Evolutionary conservation across 2,113 vertebrate genomes (phyloP).

Genomic region (Falco punctatus): DNA sequence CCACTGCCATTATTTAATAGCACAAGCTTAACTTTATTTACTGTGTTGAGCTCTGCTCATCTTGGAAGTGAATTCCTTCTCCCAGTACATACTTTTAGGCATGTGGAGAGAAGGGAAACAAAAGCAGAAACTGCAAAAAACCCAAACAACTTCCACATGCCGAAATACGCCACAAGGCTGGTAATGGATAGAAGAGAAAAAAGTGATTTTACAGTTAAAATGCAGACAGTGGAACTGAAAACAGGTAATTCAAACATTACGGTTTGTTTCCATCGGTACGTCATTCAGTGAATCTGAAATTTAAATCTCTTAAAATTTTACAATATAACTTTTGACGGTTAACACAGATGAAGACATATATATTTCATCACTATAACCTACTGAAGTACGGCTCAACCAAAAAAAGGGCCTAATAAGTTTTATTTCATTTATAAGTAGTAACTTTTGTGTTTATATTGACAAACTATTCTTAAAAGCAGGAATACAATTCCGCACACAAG

Average conservation of each 20-base stretch:
- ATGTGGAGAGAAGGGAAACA: neutral
- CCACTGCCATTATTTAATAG: neutral
- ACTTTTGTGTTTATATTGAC: neutral
- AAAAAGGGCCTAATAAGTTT: neutral
- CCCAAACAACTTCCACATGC: neutral
- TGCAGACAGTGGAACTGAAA: neutral
- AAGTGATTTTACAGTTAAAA: neutral
- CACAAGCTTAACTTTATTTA: neutral
- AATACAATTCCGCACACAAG: neutral
- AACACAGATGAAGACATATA: fast-evolving
- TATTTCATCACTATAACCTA: neutral
- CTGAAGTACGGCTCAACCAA: neutral
- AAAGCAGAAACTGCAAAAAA: neutral
- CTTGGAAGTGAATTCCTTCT: neutral
- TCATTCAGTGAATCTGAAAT: neutral
- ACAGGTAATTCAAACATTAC: neutral
- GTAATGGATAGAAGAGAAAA: neutral
- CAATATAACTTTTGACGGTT: neutral
- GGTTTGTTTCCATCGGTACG: neutral
- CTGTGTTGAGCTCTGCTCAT: neutral
- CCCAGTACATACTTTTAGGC: neutral
- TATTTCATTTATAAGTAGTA: neutral
- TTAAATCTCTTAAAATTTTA: neutral
- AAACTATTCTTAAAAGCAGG: neutral
- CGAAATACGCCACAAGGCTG: neutral